Conservation (phyloP, 2,888 invertebrate genomes). For the Eretmocerus hayati region DNA sequence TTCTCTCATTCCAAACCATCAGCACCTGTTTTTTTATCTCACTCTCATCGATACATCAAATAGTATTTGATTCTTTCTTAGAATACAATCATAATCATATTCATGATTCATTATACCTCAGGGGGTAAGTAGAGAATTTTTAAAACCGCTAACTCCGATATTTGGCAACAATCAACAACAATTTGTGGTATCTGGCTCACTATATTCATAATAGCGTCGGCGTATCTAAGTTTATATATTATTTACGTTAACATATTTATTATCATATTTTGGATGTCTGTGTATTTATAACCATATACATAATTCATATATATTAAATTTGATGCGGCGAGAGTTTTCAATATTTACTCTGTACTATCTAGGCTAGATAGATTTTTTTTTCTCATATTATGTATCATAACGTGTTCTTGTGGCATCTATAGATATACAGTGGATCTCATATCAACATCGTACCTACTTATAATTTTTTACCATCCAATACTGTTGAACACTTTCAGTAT, state of each 20-base stretch:
- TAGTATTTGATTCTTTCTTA: no score
- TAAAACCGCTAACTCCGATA: slow-evolving; percentile 25
- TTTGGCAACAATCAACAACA: slow-evolving; percentile 48
- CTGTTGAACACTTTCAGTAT: slow-evolving; percentile 14
- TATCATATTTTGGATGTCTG: no score
- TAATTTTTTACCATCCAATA: neutral
- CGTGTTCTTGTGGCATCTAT: no score
- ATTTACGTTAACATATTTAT: no score
- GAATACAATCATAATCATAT: neutral
- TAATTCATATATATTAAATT: slow-evolving; percentile 17
- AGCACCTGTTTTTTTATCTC: slow-evolving; percentile 9
- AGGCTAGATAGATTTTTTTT: slow-evolving; percentile 13
- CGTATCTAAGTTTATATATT: no score
- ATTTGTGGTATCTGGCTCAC: slow-evolving; percentile 30
- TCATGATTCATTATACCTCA: slow-evolving; percentile 17
- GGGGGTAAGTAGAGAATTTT: slow-evolving; percentile 6
- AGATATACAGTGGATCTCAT: no score
- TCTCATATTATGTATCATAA: no score
- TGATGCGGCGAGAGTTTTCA: slow-evolving; percentile 13
- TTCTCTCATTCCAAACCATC: no score
- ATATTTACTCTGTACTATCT: slow-evolving; percentile 8
- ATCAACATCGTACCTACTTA: no score
- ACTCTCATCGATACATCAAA: no score
- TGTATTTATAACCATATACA: slow-evolving; percentile 16
- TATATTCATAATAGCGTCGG: no score